Evolutionary conservation across 1,140 invertebrate genomes (phyloP).

Genomic region (Gonatopus flavifemur): DNA sequence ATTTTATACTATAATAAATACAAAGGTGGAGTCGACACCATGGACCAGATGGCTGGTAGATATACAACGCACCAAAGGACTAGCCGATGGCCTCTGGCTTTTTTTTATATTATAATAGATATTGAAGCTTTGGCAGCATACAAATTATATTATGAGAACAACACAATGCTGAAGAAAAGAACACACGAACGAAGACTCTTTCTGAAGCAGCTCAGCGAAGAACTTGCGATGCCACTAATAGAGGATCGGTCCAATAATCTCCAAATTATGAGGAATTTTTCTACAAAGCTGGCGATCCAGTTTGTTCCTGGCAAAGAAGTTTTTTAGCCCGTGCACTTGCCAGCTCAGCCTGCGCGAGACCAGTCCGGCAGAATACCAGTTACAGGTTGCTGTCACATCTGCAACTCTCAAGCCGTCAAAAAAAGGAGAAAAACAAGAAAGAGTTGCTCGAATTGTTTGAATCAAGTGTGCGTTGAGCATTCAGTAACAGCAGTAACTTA

Average conservation of each 20-base stretch:
- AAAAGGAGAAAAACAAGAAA: constrained; percentile 18
- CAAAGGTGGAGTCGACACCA: constrained; percentile 46
- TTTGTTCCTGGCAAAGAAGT: not conserved
- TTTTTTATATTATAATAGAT: constrained; percentile 28
- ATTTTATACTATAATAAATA: constrained; percentile 40
- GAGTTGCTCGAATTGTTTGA: constrained; percentile 9
- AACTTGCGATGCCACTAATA: constrained; percentile 15
- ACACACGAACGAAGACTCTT: constrained; percentile 12
- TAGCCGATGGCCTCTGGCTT: constrained; percentile 27
- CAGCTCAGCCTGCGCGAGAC: too few species aligned
- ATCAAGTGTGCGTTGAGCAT: constrained; percentile 18
- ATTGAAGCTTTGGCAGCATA: constrained; percentile 15
- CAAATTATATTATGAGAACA: constrained; percentile 17
- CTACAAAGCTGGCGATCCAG: constrained; percentile 9
- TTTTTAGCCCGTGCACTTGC: not conserved
- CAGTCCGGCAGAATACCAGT: constrained; percentile 1
- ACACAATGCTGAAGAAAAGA: constrained; percentile 8
- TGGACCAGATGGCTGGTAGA: constrained; percentile 39
- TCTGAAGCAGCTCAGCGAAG: constrained; percentile 11
- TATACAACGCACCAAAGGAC: constrained; percentile 22
- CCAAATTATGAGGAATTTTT: constrained; percentile 5
- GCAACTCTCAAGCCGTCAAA: constrained; percentile 4
- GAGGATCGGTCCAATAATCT: constrained; percentile 1
- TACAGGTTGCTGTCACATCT: constrained; percentile 11
- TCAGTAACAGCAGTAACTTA: too few species aligned